Base-by-base conservation (phyloP, 2,888 invertebrate species). In the Drosophila colorata region DNA sequence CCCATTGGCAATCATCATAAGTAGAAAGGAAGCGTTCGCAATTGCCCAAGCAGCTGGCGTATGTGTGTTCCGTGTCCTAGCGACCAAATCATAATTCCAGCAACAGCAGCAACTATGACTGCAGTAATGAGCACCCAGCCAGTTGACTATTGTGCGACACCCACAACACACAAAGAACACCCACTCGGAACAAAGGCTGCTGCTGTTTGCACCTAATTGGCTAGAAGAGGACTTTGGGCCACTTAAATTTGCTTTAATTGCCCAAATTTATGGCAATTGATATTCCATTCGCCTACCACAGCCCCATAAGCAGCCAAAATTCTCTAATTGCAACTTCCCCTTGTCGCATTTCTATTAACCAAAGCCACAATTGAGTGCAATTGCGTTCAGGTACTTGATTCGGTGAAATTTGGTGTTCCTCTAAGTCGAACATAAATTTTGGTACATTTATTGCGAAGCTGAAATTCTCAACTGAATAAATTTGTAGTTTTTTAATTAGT, bases 201-300 rank as follows among this genome's bases (percentile, higher is more conserved):
- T 53, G 72, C 61, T 28, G 28, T 28, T 28, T 28, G 28, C 28
- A 49, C 46, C 65, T 77, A 76, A 76, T 76, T 76, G 75, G 77
- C 57, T 13, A 13, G 4, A 13, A 6, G 33, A 4, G 13, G 13
- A 1, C 13, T 33, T 11, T 33, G 13, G 33, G 4, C 11, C 38
- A 65, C 73, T 66, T 71, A 67, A 64, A 77, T 69, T 72, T 65
- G 53, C 71, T 80, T 81, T 81, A 83, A 87, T 83, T 86, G 80
- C 67, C 78, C 47, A 52, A 83, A 83, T 79, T 83, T 69, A 83
- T 80, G 84, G 25, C 44, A 52, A 73, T 60, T 69, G 59, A 51
- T 70, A 83, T 65, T 66, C 73, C 47, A 51, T 31, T 44, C 52
- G 51, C 14, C 33, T 11, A 4, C 18, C 4, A 13, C 5, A n/a